Conservation (phyloP, 1,140 invertebrate species). For the Hyphantria cunea region DNA sequence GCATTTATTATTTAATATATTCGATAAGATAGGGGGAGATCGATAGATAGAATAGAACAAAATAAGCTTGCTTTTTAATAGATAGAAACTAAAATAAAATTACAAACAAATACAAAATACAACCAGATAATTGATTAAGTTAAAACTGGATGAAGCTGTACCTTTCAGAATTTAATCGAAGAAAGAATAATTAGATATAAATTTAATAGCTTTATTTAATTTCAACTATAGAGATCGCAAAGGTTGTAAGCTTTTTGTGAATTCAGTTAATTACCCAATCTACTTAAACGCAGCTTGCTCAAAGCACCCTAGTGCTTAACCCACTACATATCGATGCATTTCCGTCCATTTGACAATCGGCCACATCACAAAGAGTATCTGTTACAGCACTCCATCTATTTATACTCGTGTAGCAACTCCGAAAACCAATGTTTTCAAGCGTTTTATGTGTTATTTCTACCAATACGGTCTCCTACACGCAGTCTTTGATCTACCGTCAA, state of each 20-base stretch:
- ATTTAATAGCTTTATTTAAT: no score
- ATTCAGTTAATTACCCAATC: no score
- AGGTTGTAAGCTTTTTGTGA: no score
- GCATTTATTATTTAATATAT: neutral
- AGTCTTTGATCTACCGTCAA: constrained; percentile 67
- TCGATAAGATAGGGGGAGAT: neutral
- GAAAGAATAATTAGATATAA: no score
- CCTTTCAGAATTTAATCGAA: no score
- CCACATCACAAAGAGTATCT: constrained; percentile 16
- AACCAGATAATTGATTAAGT: no score
- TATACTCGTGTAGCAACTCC: constrained; percentile 19
- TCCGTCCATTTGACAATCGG: constrained; percentile 5
- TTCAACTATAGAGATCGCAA: no score
- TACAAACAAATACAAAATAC: no score
- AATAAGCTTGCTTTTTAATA: no score
- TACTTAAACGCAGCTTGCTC: no score
- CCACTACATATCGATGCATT: constrained; percentile 1
- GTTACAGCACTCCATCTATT: constrained; percentile 20
- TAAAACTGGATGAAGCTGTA: no score
- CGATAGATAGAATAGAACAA: neutral
- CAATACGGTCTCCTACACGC: constrained; percentile 69
- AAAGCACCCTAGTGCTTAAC: neutral
- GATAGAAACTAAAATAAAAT: no score
- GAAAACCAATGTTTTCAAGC: constrained; percentile 52
- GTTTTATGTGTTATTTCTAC: constrained; percentile 75